Base-by-base conservation (phyloP, 2,888 invertebrate species). In the Pyrrhia umbra region DNA sequence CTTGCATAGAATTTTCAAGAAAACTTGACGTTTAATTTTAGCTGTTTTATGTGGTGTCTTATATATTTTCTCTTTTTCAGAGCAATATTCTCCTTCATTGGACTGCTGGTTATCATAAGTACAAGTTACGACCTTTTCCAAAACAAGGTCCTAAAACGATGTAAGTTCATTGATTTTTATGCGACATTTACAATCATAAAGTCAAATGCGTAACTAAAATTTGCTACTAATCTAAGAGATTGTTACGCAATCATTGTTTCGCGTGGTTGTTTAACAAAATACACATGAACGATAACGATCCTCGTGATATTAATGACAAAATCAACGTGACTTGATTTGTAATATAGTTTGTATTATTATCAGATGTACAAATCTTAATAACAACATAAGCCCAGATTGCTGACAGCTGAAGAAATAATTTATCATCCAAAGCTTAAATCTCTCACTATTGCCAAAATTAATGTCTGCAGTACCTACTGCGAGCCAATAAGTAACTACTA, bases 91-190 rank as follows among this genome's bases (percentile, higher is more conserved):
- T 83, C 85, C 2, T 6, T 87, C 0, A 78, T 91, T 13, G 87
- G 73, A 2, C 47, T 83, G 5, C 21, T 89, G 0, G 59, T 83
- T 0, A 51, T 86, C 2, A 0, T 82, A 2, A 89, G 90, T 58
- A 90, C 91, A 2, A 43, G 76, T 1, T 91, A 89, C 23, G 91
- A 91, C 55, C 59, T 90, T 9, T 81, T 75, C 23, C 80, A 83
- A 37, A 58, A 58, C 2, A 87, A 89, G 23, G 55, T 79, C 2
- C 60, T 84, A 0, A 85, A 86, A 62, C 64, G 54, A 77, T 82
- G 90, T 91, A 58, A 83, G 82, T 82, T 50, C 40, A 46, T n/a
- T 39, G 21, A 6, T 20, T 34, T 65, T 2, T 16, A 18, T n/a
- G 8, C 30, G 2, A 18, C n/a, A 25, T n/a, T 37, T 6, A 10